A percentile compares a stretch with the other conserved stretches of the same genome.
phyloP scores from a whole-genome alignment of 2,113 vertebrate genomes.

The Camelus dromedarius region DNA sequence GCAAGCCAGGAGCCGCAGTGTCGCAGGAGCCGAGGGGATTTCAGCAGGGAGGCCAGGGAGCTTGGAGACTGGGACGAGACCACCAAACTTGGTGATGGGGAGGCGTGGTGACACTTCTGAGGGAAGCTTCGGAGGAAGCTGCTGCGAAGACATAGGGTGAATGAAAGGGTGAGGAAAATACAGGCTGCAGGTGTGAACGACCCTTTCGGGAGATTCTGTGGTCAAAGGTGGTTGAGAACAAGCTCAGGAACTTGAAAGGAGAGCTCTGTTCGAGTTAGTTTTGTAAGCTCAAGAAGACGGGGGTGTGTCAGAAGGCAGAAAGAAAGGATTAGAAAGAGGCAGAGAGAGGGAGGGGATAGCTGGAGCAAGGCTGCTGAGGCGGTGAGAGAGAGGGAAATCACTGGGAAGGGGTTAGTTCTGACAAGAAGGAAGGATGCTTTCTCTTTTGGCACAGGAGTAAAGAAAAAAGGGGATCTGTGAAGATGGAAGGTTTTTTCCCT shows the following conservation, averaged over 20 bases:
- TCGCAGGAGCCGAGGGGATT: not conserved
- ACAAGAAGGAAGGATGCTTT: not conserved
- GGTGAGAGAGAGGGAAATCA: not conserved
- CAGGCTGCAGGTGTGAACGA: not conserved
- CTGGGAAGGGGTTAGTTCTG: not conserved
- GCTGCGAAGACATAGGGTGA: not conserved
- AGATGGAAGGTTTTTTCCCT: not conserved
- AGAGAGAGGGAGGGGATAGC: not conserved
- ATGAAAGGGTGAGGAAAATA: not conserved
- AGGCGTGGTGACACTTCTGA: not conserved
- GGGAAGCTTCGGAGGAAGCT: not conserved
- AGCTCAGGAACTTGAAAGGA: not conserved
- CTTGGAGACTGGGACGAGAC: not conserved
- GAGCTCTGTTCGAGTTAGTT: not conserved
- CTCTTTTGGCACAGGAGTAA: not conserved
- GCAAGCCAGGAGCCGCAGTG: not conserved
- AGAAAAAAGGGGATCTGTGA: not conserved
- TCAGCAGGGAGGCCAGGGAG: constrained; percentile 1
- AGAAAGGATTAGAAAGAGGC: not conserved
- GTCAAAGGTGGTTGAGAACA: not conserved
- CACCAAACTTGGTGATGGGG: not conserved
- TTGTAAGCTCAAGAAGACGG: not conserved
- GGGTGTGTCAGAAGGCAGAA: not conserved
- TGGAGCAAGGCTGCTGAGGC: not conserved
- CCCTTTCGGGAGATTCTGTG: not conserved